phyloP scores from a whole-genome alignment of 2,113 vertebrate species.

The Dromaius novaehollandiae region DNA sequence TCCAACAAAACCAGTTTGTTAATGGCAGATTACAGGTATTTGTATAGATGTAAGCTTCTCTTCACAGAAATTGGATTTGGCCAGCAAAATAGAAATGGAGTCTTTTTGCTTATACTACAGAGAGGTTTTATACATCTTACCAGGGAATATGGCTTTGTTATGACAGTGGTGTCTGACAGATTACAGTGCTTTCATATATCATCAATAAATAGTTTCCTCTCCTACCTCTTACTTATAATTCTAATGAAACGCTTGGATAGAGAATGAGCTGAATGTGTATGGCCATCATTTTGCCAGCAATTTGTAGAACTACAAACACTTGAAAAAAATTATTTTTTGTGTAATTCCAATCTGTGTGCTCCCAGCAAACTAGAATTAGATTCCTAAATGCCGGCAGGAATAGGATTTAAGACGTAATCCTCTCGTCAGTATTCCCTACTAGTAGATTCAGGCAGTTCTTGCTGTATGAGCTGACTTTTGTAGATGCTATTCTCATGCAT shows the following conservation, averaged over 20 bases:
- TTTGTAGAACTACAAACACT: not conserved
- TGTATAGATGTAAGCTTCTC: not conserved
- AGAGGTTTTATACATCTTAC: not conserved
- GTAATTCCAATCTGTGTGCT: not conserved
- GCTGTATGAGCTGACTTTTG: not conserved
- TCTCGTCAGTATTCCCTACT: not conserved
- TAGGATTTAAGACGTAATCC: not conserved
- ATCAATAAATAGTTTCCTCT: not conserved
- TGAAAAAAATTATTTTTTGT: not conserved
- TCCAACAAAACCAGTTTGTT: not conserved
- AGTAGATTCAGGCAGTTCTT: not conserved
- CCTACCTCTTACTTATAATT: not conserved
- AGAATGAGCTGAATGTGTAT: not conserved
- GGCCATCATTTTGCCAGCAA: not conserved
- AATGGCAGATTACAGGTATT: conserved; percentile 11
- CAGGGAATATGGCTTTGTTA: not conserved
- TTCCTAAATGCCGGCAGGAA: not conserved
- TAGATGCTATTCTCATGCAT: not conserved
- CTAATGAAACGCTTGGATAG: not conserved
- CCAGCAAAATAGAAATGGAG: not conserved
- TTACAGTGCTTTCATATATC: not conserved
- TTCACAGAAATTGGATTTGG: not conserved
- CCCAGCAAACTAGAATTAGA: not conserved
- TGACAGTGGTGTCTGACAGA: not conserved
- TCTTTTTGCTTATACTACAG: not conserved